Evolutionary conservation across 2,888 invertebrate genomes (phyloP), one percentile per base, ranked within the genome.

Genomic region (Eupithecia inturbata): DNA sequence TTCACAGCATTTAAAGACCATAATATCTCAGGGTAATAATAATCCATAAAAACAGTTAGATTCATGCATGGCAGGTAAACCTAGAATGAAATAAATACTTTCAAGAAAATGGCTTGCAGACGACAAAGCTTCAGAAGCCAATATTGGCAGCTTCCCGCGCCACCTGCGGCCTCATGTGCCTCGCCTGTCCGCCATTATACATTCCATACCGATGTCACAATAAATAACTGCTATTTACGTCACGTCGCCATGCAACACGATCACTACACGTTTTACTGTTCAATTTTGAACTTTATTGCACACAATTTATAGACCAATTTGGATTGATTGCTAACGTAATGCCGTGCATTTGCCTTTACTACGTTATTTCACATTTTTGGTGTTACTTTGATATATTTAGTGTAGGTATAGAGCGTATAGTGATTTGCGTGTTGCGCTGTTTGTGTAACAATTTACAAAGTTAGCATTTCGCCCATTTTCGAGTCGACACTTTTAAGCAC

Each of bases 211-310:
- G 53, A 80, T 80, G 80, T 78, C 80, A 82, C 81, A 78, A 82
- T 83, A 84, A 84, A 83, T 84, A 84, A 83, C 82, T 82, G 79
- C 74, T 81, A 79, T 79, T 81, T 80, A 82, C 81, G 77, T 79
- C 76, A 78, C 68, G 73, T 77, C 75, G 76, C 72, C 79, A 78
- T 78, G 79, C 78, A 78, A 81, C 75, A 74, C 76, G 75, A 77
- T 80, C 74, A 79, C 31, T 72, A 79, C 78, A 81, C 80, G 80
- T 80, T 85, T 86, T 85, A 88, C 83, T 83, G 84, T 88, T 86
- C 87, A 88, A 89, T 89, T 88, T 87, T 85, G 85, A 81, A 83
- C 86, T 88, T 89, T 89, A 89, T 86, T 83, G 82, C 84, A 74
- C 72, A 72, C 75, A 75, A 72, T 77, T 80, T 85, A 84, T 82